These are phyloP conservation scores for Gymnosoma rotundatum DNA, from an alignment of 2,888 invertebrate species.

Conservation along the genomic window DNA sequence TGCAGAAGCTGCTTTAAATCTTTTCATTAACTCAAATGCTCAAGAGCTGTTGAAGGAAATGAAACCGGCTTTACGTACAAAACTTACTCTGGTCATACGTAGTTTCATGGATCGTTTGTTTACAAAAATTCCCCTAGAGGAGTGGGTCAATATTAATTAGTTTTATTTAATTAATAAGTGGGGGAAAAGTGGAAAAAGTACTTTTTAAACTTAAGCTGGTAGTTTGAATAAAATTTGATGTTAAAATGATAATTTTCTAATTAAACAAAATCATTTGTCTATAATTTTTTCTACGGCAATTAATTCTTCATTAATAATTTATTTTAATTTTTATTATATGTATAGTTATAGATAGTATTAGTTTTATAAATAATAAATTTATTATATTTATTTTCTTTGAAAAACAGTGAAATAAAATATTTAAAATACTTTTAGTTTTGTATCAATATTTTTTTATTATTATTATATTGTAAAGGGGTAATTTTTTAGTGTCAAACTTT, in stretches of 20 bases:
- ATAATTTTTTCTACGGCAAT: slow-evolving; percentile 39
- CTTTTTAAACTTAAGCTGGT: slow-evolving; percentile 44
- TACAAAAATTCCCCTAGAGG: slow-evolving; percentile 89
- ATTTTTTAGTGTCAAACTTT: too few relatives aligned
- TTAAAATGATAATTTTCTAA: too few relatives aligned
- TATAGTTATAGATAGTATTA: slow-evolving; percentile 37
- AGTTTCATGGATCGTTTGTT: slow-evolving; percentile 89
- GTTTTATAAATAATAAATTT: slow-evolving; percentile 20
- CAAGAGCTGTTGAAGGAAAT: slow-evolving; percentile 93
- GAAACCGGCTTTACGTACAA: slow-evolving; percentile 91
- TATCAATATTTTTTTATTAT: too few relatives aligned
- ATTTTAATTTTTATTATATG: slow-evolving; percentile 53
- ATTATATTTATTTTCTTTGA: background rate
- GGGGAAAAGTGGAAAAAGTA: slow-evolving; percentile 1
- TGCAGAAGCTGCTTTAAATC: slow-evolving; percentile 91
- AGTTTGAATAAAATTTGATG: slow-evolving; percentile 37
- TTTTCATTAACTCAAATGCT: slow-evolving; percentile 93
- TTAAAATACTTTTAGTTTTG: too few relatives aligned
- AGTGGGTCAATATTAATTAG: slow-evolving; percentile 85
- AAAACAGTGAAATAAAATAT: too few relatives aligned
- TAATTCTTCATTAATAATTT: slow-evolving; percentile 45
- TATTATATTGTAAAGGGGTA: too few relatives aligned
- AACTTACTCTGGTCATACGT: slow-evolving; percentile 89
- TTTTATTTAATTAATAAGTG: background rate
- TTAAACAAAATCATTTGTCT: slow-evolving; percentile 21